phyloP scores from a whole-genome alignment of 2,797 vertebrate genomes.

The Distichodus sexfasciatus region DNA sequence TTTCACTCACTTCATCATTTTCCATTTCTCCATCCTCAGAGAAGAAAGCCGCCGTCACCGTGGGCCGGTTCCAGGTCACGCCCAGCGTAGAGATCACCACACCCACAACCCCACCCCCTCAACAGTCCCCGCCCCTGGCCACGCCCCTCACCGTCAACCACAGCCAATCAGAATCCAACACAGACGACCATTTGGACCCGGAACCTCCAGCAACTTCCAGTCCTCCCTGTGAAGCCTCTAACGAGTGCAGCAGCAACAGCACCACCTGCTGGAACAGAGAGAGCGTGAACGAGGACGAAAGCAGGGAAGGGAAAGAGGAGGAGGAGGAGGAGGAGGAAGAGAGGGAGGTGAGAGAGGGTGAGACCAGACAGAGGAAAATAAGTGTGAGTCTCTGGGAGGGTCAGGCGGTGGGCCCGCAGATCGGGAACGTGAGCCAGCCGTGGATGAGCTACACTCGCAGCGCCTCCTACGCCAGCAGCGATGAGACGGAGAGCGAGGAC shows the following conservation, averaged over 20 bases:
- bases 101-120: not conserved
- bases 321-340: conserved; percentile 14
- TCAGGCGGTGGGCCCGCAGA: conserved; percentile 27
- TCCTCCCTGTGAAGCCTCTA: conserved; percentile 39
- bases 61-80: conserved; percentile 87
- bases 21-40: conserved; percentile 59
- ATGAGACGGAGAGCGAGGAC: conserved; percentile 83
- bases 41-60: conserved; percentile 67
- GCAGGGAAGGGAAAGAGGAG: conserved; percentile 8
- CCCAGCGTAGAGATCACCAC: conserved; percentile 60
- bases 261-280: not conserved
- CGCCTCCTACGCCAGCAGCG: conserved; percentile 76
- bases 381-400: conserved; percentile 58
- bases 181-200: conserved; percentile 54
- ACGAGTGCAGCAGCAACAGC: conserved; percentile 39
- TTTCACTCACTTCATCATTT: not conserved
- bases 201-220: conserved; percentile 52
- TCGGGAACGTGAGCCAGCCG: conserved; percentile 62
- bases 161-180: conserved; percentile 54
- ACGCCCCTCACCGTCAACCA: conserved; percentile 47
- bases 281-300: not conserved
- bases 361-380: conserved; percentile 33
- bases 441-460: conserved; percentile 76
- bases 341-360: conserved; percentile 29
- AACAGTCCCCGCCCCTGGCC: not conserved